Evolutionary conservation across 2,113 vertebrate genomes (phyloP), one percentile per base, ranked within the genome.

Genomic region (Suncus etruscus): DNA sequence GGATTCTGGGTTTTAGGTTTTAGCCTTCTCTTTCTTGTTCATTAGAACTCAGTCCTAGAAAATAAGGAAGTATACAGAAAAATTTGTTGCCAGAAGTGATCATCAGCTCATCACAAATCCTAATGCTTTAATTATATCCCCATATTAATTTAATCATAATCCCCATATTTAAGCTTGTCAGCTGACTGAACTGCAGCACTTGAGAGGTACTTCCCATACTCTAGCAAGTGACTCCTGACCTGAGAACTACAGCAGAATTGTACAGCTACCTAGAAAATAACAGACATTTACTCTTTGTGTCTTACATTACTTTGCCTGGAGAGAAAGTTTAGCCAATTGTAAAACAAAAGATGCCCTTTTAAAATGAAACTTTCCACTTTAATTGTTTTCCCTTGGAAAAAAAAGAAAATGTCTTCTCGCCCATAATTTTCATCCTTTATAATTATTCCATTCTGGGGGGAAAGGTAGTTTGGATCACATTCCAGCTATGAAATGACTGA

Each of bases 381-480:
- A 24, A 86, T 39, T 39, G 5, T 82, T 92, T 90, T 87, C 25
- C 73, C 83, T 82, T 75, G 61, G 29, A 45, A 86, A 88, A 86
- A 88, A 83, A 1, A 54, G 9, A 12, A 50, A 83, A 63, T 72
- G 8, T 74, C n/a, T 82, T 93, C 22, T 82, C 72, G 75, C 5
- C 3, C 51, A 66, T n/a, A 58, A 58, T 54, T 89, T 29, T 32
- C 65, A 31, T 12, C 83, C 54, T 91, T 72, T 87, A 70, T 54
- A 14, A 45, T 61, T 61, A 22, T 61, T 61, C 58, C 58, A 1
- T 47, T 32, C 85, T 73, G 24, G 8, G 31, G n/a, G 15, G 63
- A 72, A 25, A 47, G 24, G 48, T 76, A 61, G 58, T 22, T 1
- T 61, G 58, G 58, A 61, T 61, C 58, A 81, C 72, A 76, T 65